Evolutionary conservation across 2,888 invertebrate genomes (phyloP).

Genomic region (Beris chalybata): DNA sequence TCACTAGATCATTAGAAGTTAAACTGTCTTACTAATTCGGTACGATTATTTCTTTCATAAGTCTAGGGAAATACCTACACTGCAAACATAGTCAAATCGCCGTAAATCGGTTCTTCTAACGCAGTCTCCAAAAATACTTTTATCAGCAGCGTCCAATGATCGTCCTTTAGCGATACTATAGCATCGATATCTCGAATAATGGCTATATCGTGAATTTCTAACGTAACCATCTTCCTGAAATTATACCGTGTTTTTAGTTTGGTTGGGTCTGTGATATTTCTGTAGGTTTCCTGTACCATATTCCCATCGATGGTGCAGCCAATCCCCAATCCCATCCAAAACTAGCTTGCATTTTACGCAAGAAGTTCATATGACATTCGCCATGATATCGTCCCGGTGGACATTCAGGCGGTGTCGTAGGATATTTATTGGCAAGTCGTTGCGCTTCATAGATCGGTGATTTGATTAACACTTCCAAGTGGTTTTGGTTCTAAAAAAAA

Average conservation of each 20-base stretch:
- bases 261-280: constrained; percentile 58
- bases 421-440: constrained; percentile 51
- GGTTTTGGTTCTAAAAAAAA: constrained; percentile 57
- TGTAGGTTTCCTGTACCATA: constrained; percentile 69
- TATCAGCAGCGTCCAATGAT: constrained; percentile 57
- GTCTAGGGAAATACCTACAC: constrained; percentile 43
- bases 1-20: constrained; percentile 45
- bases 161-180: constrained; percentile 42
- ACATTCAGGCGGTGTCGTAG: constrained; percentile 69
- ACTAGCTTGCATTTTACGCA: constrained; percentile 91
- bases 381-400: constrained; percentile 76
- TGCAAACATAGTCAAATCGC: constrained; percentile 46
- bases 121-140: constrained; percentile 55
- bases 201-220: constrained; percentile 67
- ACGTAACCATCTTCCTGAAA: constrained; percentile 61
- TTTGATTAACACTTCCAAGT: constrained; percentile 63
- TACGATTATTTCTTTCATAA: not conserved
- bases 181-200: constrained; percentile 65
- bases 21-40: not conserved
- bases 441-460: constrained; percentile 68
- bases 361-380: constrained; percentile 89
- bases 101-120: constrained; percentile 45
- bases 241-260: constrained; percentile 33
- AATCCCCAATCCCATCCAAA: constrained; percentile 98
- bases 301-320: constrained; percentile 88